Evolutionary conservation across 2,113 vertebrate species (phyloP).

Genomic region (Euleptes europaea): DNA sequence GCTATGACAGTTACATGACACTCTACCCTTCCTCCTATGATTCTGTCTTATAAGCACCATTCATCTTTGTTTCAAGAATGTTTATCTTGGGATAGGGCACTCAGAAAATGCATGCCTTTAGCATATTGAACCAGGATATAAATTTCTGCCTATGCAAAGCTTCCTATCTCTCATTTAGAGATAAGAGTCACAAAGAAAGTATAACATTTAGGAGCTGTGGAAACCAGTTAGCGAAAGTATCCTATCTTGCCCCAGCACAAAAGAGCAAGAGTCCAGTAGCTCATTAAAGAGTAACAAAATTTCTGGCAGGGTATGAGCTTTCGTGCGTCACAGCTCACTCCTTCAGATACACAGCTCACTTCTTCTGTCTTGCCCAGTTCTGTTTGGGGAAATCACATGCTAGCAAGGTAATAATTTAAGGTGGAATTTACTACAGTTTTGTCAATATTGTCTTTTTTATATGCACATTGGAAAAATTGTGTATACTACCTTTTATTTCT

Average conservation of each 20-base stretch:
- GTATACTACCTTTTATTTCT: conserved; percentile 49
- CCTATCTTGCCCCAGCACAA: too few relatives aligned
- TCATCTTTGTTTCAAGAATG: background rate
- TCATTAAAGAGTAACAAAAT: too few relatives aligned
- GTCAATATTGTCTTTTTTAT: conserved; percentile 58
- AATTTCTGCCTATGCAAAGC: background rate
- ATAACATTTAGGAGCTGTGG: conserved; percentile 42
- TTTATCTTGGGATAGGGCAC: background rate
- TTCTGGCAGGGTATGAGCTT: too few relatives aligned
- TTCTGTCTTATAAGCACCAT: background rate
- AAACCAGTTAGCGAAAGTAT: conserved; percentile 41
- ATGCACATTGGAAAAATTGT: conserved; percentile 28
- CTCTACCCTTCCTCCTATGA: background rate
- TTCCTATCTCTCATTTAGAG: conserved; percentile 16
- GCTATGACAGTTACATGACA: background rate
- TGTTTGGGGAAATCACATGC: conserved; percentile 43
- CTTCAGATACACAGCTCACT: too few relatives aligned
- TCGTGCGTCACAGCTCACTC: too few relatives aligned
- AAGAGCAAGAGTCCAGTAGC: too few relatives aligned
- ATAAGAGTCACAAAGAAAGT: conserved; percentile 22
- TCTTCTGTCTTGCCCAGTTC: conserved; percentile 42
- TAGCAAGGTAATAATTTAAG: conserved; percentile 4
- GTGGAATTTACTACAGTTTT: conserved; percentile 38
- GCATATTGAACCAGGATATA: background rate
- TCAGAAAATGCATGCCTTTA: background rate